Conservation (phyloP, 2,797 vertebrate genomes). For the Dicrostonyx torquatus region DNA sequence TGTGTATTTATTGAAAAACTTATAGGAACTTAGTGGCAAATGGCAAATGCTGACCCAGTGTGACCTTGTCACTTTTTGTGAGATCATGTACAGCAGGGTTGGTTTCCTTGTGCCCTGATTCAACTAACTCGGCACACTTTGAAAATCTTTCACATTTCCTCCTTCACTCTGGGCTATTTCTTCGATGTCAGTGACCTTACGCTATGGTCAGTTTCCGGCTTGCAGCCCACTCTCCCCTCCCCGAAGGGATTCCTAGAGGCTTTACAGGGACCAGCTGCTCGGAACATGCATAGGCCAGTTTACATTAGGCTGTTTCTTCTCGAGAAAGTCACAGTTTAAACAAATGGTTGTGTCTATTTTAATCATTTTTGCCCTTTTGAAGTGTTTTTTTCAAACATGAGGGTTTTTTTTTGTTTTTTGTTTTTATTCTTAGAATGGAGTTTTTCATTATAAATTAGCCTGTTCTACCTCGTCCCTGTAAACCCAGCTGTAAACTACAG, state of each 20-base stretch:
- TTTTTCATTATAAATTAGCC: slow-evolving; percentile 89
- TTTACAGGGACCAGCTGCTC: slow-evolving; percentile 86
- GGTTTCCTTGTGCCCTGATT: neutral
- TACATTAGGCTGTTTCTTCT: slow-evolving; percentile 88
- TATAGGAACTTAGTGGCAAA: slow-evolving; percentile 4
- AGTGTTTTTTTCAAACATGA: slow-evolving; percentile 88
- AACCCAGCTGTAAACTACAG: slow-evolving; percentile 90
- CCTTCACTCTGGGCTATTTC: slow-evolving; percentile 63
- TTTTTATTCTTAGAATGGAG: slow-evolving; percentile 85
- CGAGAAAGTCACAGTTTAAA: slow-evolving; percentile 90
- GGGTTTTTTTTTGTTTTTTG: slow-evolving; percentile 82
- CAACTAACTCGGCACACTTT: slow-evolving; percentile 28
- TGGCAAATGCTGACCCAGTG: neutral
- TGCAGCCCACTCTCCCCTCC: slow-evolving; percentile 30
- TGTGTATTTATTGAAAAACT: neutral
- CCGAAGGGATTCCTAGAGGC: slow-evolving; percentile 74
- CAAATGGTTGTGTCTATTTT: slow-evolving; percentile 91
- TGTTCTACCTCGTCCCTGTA: slow-evolving; percentile 87
- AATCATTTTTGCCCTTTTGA: slow-evolving; percentile 91
- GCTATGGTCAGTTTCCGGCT: slow-evolving; percentile 73
- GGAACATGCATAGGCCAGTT: slow-evolving; percentile 84
- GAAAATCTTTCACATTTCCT: slow-evolving; percentile 48
- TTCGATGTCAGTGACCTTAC: slow-evolving; percentile 79
- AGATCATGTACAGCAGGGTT: neutral
- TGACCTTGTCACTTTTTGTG: neutral